Evolutionary conservation across 2,113 vertebrate species (phyloP).

Genomic region (Leptobrachium ailaonicum): DNA sequence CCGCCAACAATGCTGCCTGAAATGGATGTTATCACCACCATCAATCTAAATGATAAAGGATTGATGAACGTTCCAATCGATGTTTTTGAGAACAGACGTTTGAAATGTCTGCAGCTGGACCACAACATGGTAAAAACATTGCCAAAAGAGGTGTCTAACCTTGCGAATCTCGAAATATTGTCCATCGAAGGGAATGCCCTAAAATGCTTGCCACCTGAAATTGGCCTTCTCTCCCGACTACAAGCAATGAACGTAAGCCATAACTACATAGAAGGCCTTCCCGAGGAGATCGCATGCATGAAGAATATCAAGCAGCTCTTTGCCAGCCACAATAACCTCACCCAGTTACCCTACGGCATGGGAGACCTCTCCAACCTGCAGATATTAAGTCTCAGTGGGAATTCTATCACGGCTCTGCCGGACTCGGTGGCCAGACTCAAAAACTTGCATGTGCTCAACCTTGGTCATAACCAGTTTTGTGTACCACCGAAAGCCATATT

Average conservation of each 20-base stretch:
- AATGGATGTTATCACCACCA: constrained; percentile 49
- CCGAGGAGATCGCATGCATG: constrained; percentile 54
- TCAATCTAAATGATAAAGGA: constrained; percentile 54
- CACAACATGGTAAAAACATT: constrained; percentile 60
- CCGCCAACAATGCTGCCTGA: constrained; percentile 44
- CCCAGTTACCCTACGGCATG: constrained; percentile 55
- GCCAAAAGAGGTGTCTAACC: constrained; percentile 44
- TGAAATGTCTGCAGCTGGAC: constrained; percentile 61
- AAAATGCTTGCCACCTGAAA: constrained; percentile 58
- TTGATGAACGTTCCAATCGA: constrained; percentile 55
- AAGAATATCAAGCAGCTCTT: constrained; percentile 54
- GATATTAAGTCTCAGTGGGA: constrained; percentile 58
- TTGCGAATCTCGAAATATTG: constrained; percentile 60
- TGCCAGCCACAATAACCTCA: constrained; percentile 56
- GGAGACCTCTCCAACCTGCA: constrained; percentile 60
- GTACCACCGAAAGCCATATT: constrained; percentile 62
- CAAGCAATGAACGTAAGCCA: constrained; percentile 57
- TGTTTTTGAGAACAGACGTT: constrained; percentile 50
- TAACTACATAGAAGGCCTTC: constrained; percentile 55
- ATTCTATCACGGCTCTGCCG: constrained; percentile 54
- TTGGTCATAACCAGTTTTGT: constrained; percentile 55
- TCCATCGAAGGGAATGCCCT: constrained; percentile 60
- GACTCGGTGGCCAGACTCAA: constrained; percentile 52
- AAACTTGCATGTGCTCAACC: constrained; percentile 56
- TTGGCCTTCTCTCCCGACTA: constrained; percentile 58